Evolutionary conservation across 2,797 vertebrate species (phyloP), one percentile per base, ranked within the genome.

Genomic region (Lates japonicus): DNA sequence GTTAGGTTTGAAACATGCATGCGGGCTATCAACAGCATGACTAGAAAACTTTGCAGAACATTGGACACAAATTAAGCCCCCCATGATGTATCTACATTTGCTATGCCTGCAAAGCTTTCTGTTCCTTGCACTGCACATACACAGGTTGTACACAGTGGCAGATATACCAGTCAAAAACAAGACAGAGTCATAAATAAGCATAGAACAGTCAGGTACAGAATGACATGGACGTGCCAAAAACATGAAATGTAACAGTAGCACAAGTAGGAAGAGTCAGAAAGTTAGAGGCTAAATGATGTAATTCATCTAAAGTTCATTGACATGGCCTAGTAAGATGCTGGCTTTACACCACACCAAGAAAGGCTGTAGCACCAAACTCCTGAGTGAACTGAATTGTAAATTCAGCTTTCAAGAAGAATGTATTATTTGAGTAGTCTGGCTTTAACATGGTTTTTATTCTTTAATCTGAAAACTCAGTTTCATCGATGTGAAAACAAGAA

Each of bases 161-260:
- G 17, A 62, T 17, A 16, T 31, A 39, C 10, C 20, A 31, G 37
- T 73, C 55, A 64, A 75, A 17, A 42, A 19, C 4, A 75, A 52
- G 35, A 17, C 39, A 58, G n/a, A n/a, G n/a, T n/a, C n/a, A n/a
- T n/a, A n/a, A n/a, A n/a, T n/a, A n/a, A n/a, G n/a, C n/a, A n/a
- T n/a, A n/a, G 20, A 66, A 52, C 22, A 33, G n/a, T 78, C 49
- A 16, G 7, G 33, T 33, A 17, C 1, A 5, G 25, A 39, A 41
- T 59, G 67, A 52, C n/a, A n/a, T n/a, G n/a, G n/a, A n/a, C n/a
- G n/a, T 22, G 54, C 25, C 29, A 37, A 76, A 76, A 76, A 29
- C 35, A 60, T 83, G n/a, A n/a, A 63, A 58, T 54, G 37, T 64
- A 69, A 62, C 54, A 64, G 44, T 44, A 57, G 37, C 46, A 60